These are phyloP conservation scores for Dolichoris vasculosae DNA, from an alignment of 1,140 invertebrate genomes.

Conservation along the genomic window DNA sequence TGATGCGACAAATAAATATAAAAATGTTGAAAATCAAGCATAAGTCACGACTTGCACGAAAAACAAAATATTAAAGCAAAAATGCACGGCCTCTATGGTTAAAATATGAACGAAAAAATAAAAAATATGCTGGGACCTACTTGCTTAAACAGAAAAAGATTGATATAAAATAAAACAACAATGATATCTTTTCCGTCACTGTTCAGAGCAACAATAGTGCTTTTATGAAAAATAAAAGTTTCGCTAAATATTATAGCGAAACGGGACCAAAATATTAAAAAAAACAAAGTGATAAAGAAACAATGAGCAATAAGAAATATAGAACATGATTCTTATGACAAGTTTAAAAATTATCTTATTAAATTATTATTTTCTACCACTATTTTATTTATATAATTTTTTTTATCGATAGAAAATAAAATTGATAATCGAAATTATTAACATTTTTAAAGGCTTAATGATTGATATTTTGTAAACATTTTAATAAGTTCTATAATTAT, in stretches of 20 bases:
- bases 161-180: not conserved
- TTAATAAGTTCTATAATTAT: too few species aligned
- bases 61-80: not conserved
- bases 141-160: constrained; percentile 45
- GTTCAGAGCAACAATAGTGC: constrained; percentile 51
- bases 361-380: too few species aligned
- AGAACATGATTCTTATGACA: not conserved
- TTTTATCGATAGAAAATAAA: not conserved
- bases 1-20: not conserved
- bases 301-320: constrained; percentile 1
- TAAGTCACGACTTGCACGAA: not conserved
- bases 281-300: constrained; percentile 44
- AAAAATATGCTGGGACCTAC: constrained; percentile 62
- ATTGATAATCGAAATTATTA: too few species aligned
- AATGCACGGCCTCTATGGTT: not conserved
- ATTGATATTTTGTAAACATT: too few species aligned
- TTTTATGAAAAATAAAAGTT: constrained; percentile 65
- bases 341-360: constrained; percentile 4
- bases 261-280: constrained; percentile 71
- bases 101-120: not conserved
- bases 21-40: not conserved
- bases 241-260: constrained; percentile 68
- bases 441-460: too few species aligned
- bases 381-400: not conserved
- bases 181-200: constrained; percentile 64